These are phyloP conservation scores for Drosophila kanekoi DNA, from an alignment of 2,888 invertebrate genomes.

Conservation along the genomic window DNA sequence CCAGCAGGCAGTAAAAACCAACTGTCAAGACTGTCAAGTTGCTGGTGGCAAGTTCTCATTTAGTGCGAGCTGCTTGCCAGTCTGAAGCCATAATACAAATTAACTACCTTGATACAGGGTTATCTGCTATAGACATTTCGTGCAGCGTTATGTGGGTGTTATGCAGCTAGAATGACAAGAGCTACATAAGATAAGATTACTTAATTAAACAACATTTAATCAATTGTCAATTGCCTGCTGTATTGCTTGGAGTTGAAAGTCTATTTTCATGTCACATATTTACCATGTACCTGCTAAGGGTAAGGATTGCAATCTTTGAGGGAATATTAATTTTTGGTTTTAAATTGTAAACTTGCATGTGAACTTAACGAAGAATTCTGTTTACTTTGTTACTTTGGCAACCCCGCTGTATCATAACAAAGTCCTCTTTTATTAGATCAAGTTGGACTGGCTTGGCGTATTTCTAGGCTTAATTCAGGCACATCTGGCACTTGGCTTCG, in stretches of 20 bases:
- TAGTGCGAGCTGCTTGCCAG: slow-evolving; percentile 28
- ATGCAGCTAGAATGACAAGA: not conserved
- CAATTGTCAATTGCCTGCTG: too few relatives aligned
- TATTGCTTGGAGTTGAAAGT: too few relatives aligned
- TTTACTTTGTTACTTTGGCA: not conserved
- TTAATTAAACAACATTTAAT: not conserved
- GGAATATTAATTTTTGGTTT: not conserved
- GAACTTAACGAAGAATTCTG: not conserved
- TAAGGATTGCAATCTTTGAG: not conserved
- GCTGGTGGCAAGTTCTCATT: slow-evolving; percentile 42
- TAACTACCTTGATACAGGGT: not conserved
- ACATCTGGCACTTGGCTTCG: slow-evolving; percentile 30
- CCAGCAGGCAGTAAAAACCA: slow-evolving; percentile 37
- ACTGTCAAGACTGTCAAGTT: slow-evolving; percentile 50
- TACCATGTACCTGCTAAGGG: not conserved
- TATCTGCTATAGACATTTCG: not conserved
- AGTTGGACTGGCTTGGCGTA: not conserved
- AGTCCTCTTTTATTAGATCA: not conserved
- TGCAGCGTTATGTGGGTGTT: not conserved
- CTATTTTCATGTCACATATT: not conserved
- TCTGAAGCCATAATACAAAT: slow-evolving; percentile 20
- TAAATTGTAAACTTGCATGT: not conserved
- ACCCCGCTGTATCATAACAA: not conserved
- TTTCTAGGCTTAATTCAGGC: not conserved
- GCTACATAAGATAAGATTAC: not conserved